phyloP scores from a whole-genome alignment of 2,113 vertebrate genomes.

The Apaloderma vittatum region DNA sequence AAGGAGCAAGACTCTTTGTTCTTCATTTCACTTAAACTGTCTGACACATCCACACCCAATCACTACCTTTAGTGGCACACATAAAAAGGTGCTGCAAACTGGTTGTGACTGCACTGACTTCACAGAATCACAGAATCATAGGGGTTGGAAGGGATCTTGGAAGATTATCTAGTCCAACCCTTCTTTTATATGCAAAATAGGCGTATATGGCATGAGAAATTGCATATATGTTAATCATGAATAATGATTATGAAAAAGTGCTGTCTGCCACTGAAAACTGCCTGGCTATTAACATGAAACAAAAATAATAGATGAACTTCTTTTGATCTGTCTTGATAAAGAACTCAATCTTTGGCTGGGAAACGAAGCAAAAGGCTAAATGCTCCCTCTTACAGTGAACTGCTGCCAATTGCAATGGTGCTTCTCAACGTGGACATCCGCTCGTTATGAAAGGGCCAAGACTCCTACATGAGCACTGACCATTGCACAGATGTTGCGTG shows the following conservation, averaged over 20 bases:
- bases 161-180: too few relatives aligned
- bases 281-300: neutral
- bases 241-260: neutral
- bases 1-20: neutral
- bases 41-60: neutral
- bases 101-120: neutral
- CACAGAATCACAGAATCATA: too few relatives aligned
- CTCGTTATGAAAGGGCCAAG: neutral
- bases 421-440: neutral
- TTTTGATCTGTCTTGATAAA: neutral
- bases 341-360: neutral
- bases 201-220: neutral
- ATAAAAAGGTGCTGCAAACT: neutral
- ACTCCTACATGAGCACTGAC: neutral
- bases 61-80: fast-evolving
- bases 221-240: too few relatives aligned
- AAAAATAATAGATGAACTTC: neutral
- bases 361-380: neutral
- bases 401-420: neutral
- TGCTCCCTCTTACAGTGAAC: neutral
- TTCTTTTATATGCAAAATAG: neutral
- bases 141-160: too few relatives aligned
- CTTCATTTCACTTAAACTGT: neutral
- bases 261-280: neutral
- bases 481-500: constrained; percentile 43